Evolutionary conservation across 2,113 vertebrate genomes (phyloP).

Genomic region (Clupea harengus): DNA sequence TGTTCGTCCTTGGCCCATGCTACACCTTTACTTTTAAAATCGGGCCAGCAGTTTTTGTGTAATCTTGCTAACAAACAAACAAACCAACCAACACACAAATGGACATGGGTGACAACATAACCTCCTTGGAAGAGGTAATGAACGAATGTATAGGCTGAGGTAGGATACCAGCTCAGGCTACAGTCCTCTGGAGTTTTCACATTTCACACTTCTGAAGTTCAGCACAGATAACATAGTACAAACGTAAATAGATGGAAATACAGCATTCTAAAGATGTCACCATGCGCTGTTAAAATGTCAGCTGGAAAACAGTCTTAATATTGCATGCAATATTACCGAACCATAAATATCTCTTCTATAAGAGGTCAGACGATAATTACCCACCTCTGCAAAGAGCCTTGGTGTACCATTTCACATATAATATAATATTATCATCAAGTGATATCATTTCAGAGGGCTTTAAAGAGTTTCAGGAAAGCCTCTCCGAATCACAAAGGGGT

Average conservation of each 20-base stretch:
- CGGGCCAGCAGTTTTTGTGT: no score
- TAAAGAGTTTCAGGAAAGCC: neutral
- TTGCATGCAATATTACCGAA: neutral
- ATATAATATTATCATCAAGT: slow-evolving; percentile 4
- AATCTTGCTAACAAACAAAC: no score
- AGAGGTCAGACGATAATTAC: slow-evolving; percentile 1
- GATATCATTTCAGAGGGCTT: neutral
- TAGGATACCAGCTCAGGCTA: neutral
- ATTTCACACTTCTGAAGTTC: neutral
- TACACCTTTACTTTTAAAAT: no score
- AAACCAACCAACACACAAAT: no score
- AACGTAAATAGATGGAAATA: neutral
- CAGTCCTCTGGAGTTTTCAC: neutral
- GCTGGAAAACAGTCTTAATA: neutral
- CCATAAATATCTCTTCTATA: neutral
- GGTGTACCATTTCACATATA: neutral
- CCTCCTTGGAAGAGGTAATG: no score
- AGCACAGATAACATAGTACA: neutral
- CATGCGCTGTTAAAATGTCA: neutral
- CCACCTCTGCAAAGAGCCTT: neutral
- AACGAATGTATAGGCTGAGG: no score
- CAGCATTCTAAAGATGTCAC: neutral
- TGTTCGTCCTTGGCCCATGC: no score
- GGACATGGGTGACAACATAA: no score
- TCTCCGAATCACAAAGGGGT: neutral